Percentiles rank a stretch among this genome's conserved stretches.
Conservation (phyloP, 1,140 invertebrate species). For the Zaprionus taronus region DNA sequence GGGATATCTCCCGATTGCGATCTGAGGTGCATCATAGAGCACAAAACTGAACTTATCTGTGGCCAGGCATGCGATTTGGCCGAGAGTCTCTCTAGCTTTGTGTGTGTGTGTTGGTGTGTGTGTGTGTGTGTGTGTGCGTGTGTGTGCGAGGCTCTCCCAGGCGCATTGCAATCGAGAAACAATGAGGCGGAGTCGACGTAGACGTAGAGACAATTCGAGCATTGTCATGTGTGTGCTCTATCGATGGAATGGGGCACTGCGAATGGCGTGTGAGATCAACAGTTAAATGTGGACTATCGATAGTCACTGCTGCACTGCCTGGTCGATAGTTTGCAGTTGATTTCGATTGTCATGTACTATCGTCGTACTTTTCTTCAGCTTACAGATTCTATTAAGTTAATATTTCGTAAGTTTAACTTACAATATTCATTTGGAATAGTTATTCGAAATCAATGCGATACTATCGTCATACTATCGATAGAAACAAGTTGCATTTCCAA, state of each 20-base stretch:
- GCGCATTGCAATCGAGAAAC: conserved; percentile 39
- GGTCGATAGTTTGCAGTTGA: not conserved
- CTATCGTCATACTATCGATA: not conserved
- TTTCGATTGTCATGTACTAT: not conserved
- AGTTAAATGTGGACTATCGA: not conserved
- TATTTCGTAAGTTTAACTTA: not conserved
- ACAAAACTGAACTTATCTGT: conserved; percentile 65
- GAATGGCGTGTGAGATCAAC: not conserved
- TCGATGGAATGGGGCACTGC: not conserved
- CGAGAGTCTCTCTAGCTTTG: conserved; percentile 5
- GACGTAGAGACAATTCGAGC: conserved; percentile 45
- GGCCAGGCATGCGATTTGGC: conserved; percentile 41
- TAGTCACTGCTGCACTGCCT: not conserved
- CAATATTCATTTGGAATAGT: not conserved
- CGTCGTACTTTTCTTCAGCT: not conserved
- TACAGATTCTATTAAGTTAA: no score
- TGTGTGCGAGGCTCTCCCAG: conserved; percentile 38
- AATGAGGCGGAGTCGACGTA: conserved; percentile 38
- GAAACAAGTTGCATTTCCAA: not conserved
- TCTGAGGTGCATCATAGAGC: conserved; percentile 64
- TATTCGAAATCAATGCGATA: not conserved
- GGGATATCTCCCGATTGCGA: conserved; percentile 71
- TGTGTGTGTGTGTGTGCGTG: not conserved
- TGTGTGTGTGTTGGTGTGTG: conserved; percentile 5
- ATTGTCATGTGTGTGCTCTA: conserved; percentile 48